Conservation (phyloP, 2,888 invertebrate species). For the Habroteleia sp. region DNA sequence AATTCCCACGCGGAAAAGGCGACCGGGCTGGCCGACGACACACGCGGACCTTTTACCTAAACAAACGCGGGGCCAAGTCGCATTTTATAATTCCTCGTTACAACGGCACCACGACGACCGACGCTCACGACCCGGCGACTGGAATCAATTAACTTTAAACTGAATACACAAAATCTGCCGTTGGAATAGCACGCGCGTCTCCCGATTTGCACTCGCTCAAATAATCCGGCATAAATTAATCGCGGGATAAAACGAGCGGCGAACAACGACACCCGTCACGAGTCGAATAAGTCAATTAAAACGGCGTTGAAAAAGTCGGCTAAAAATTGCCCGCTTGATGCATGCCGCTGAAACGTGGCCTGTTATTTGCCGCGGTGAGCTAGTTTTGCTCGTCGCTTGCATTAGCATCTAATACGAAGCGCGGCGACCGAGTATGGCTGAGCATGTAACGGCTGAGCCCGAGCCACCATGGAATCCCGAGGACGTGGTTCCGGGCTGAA, state of each 20-base stretch:
- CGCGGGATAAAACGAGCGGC: slow-evolving; percentile 5
- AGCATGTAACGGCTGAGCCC: slow-evolving; percentile 39
- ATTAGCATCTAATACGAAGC: slow-evolving; percentile 55
- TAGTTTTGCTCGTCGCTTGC: slow-evolving; percentile 45
- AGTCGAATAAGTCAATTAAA: slow-evolving; percentile 48
- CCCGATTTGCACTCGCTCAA: not conserved
- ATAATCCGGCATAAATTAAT: slow-evolving; percentile 16
- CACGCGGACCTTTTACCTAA: slow-evolving; percentile 12
- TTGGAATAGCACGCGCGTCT: not conserved
- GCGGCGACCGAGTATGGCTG: slow-evolving; percentile 19
- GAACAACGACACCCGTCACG: slow-evolving; percentile 24
- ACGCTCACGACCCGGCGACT: slow-evolving; percentile 18
- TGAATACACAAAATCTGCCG: slow-evolving; percentile 1
- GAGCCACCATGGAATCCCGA: slow-evolving; percentile 70
- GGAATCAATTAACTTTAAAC: slow-evolving; percentile 33
- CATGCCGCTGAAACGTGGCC: slow-evolving; percentile 32
- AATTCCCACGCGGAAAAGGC: slow-evolving; percentile 24
- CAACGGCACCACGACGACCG: slow-evolving; percentile 15
- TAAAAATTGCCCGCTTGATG: slow-evolving; percentile 30
- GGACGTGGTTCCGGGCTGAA: slow-evolving; percentile 76
- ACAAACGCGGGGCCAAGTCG: slow-evolving; percentile 1
- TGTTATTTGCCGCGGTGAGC: slow-evolving; percentile 27
- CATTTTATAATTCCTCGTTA: slow-evolving; percentile 31
- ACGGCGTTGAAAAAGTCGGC: slow-evolving; percentile 25
- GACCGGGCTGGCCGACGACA: too few species aligned